phyloP scores from a whole-genome alignment of 2,888 invertebrate species.

The Trachelus tabidus region DNA sequence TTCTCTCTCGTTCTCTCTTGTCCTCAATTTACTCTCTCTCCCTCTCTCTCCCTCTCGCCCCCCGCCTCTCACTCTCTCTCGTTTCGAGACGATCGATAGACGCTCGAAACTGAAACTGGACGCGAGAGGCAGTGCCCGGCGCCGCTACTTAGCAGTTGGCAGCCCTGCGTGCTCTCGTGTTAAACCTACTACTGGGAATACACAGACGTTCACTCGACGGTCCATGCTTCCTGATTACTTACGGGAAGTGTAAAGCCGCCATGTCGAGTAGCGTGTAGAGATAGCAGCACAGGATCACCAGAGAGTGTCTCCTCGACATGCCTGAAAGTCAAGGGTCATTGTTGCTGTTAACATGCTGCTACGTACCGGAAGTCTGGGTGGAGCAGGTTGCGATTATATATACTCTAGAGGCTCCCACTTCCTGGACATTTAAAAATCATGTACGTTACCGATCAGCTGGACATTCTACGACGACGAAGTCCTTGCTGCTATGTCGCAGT shows the following conservation, averaged over 20 bases:
- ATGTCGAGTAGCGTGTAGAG: constrained; percentile 62
- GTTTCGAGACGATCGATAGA: too few relatives aligned
- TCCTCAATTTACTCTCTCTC: too few relatives aligned
- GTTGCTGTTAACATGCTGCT: too few relatives aligned
- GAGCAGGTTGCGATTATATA: too few relatives aligned
- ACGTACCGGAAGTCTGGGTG: too few relatives aligned
- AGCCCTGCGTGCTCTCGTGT: too few relatives aligned
- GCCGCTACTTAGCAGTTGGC: too few relatives aligned
- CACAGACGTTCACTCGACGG: neutral
- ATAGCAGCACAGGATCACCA: constrained; percentile 63
- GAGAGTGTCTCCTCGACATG: constrained; percentile 61
- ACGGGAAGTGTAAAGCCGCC: constrained; percentile 63
- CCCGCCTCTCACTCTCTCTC: too few relatives aligned
- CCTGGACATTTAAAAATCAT: too few relatives aligned
- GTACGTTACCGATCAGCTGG: constrained; percentile 51
- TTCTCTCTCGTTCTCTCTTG: neutral
- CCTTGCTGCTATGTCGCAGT: constrained; percentile 21
- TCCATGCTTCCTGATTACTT: constrained; percentile 41
- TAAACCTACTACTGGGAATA: neutral
- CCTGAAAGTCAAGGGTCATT: constrained; percentile 39
- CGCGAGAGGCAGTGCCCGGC: too few relatives aligned
- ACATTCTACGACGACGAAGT: constrained; percentile 51
- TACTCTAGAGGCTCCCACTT: too few relatives aligned
- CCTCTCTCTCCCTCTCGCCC: accelerated
- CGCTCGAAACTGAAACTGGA: too few relatives aligned